Evolutionary conservation across 1,140 invertebrate genomes (phyloP), one percentile per base, ranked within the genome.

Genomic region (Sinella curviseta): DNA sequence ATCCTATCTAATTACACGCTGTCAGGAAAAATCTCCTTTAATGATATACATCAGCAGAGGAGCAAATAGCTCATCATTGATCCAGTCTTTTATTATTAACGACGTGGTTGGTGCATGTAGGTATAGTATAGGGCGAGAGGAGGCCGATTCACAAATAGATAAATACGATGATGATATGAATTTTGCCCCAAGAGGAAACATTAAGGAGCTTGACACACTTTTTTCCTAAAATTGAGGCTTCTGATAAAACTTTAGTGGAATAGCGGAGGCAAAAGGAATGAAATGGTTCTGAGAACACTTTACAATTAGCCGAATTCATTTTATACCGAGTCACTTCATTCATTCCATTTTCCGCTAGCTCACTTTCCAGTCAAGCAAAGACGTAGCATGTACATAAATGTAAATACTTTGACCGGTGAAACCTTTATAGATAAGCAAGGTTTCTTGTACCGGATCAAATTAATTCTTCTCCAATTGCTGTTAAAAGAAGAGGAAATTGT

Each of bases 1-100:
- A 60, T 60, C 65, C n/a, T 70, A 30, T 33, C 65, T 70, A 70
- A 70, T 70, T 70, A 70, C n/a, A 70, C 8, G 28, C 30, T 70
- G 65, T 70, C 65, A 70, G 12, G 8, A 14, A 12, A 8, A 33
- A 70, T 70, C 31, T 31, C 31, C 14, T 33, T 70, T 70, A 70
- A 70, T 70, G 65, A 70, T 70, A 31, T 70, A 30, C 28, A 17
- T 70, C 31, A 16, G 12, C 8, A 16, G 14, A 65, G 57, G 14
- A 65, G 57, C 26, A 17, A 65, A 65, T 65, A n/a, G 57, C 3
- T 65, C 20, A 48, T 48, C 8, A 48, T n/a, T n/a, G 39, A 20
- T 20, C 39, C 20, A 48, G 20, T 48, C 8, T 12, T 48, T 20
- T 48, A 20, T 48, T 8, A 48, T 48, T 48, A 12, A 48, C 8